Conservation (phyloP, 2,888 invertebrate genomes). For the Nomada flava region DNA sequence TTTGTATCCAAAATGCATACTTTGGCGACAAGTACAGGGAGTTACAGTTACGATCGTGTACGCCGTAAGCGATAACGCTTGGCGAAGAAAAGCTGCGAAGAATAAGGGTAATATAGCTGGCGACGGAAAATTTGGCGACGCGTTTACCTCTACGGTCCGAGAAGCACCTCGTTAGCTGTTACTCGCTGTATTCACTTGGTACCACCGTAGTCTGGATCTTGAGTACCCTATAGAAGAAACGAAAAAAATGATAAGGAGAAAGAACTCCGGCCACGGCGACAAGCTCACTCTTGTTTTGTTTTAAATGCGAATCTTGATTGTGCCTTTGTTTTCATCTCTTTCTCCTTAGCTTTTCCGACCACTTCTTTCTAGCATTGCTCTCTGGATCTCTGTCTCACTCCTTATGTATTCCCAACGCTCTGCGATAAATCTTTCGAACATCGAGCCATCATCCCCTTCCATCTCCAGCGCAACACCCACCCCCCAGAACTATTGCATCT, state of each 20-base stretch:
- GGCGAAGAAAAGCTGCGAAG: constrained; percentile 58
- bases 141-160: constrained; percentile 53
- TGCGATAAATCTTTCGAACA: constrained; percentile 41
- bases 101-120: neutral
- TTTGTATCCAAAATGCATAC: too few species aligned
- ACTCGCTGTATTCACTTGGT: constrained; percentile 64
- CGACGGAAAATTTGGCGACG: constrained; percentile 40
- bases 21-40: too few species aligned
- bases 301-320: constrained; percentile 72
- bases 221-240: constrained; percentile 39
- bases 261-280: constrained; percentile 49
- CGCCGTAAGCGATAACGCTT: too few species aligned
- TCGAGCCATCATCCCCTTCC: constrained; percentile 39
- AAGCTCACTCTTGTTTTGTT: constrained; percentile 68
- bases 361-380: neutral
- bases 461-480: neutral
- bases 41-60: too few species aligned
- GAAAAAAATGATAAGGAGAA: constrained; percentile 56
- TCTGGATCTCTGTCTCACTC: neutral
- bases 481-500: neutral
- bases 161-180: constrained; percentile 72
- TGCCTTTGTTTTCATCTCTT: constrained; percentile 65
- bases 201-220: constrained; percentile 59
- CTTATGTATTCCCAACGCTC: constrained; percentile 4
- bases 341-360: constrained; percentile 20